Evolutionary conservation across 23 tunicate species (phyloP).

Genomic region (Botrylloides violaceus): DNA sequence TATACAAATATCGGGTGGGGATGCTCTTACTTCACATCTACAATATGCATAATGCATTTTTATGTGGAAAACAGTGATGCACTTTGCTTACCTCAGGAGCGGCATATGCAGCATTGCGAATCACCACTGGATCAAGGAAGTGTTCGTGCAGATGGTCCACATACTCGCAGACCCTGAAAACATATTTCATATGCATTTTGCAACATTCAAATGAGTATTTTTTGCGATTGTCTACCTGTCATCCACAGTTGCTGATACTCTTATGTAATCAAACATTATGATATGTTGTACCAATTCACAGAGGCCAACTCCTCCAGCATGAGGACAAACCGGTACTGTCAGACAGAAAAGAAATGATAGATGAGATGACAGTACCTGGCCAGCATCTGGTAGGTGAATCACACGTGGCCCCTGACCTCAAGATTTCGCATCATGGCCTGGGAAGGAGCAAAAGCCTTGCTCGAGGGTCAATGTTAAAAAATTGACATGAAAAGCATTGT

Average conservation of each 20-base stretch:
- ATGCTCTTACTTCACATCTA: neutral
- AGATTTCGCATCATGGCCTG: no score
- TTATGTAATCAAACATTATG: slow-evolving; percentile 93
- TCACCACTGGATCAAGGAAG: slow-evolving; percentile 50
- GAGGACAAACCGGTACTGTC: slow-evolving; percentile 97
- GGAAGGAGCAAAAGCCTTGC: no score
- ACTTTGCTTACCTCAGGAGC: slow-evolving; percentile 80
- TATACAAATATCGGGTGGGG: no score
- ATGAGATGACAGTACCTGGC: no score
- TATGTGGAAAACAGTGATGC: neutral
- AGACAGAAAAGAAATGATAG: no score
- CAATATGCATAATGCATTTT: neutral
- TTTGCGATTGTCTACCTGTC: slow-evolving; percentile 50
- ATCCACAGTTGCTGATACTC: slow-evolving; percentile 75
- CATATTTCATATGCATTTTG: neutral
- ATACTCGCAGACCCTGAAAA: slow-evolving; percentile 76
- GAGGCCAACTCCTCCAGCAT: slow-evolving; percentile 99
- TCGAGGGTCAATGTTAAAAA: no score
- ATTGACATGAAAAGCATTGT: no score
- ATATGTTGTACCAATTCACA: slow-evolving; percentile 98
- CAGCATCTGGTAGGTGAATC: no score
- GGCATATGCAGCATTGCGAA: slow-evolving; percentile 47
- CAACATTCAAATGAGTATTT: neutral
- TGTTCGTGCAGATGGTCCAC: slow-evolving; percentile 97
- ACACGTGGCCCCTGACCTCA: no score